These are phyloP conservation scores for Drosophila percnosoma DNA, from an alignment of 2,888 invertebrate genomes.

Conservation along the genomic window DNA sequence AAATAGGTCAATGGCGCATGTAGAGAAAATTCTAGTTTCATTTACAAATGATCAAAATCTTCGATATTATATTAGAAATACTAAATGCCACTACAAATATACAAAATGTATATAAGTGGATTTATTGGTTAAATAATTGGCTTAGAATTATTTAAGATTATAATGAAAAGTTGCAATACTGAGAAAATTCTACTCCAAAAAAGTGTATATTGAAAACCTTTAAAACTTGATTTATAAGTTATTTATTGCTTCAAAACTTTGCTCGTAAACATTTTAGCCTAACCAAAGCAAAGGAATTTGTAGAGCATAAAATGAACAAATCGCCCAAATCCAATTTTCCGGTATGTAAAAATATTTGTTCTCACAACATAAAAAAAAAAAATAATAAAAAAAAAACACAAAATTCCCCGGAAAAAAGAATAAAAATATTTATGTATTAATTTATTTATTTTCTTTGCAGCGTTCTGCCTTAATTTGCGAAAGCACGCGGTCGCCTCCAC, in stretches of 20 bases:
- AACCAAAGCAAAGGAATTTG: constrained; percentile 1
- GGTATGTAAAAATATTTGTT: constrained; percentile 51
- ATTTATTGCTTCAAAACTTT: constrained; percentile 30
- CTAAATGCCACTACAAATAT: neutral
- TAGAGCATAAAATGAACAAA: constrained; percentile 22
- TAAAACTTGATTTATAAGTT: neutral
- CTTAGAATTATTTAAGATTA: neutral
- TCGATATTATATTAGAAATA: neutral
- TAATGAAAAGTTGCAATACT: neutral
- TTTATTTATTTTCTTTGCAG: constrained; percentile 50
- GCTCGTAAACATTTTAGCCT: neutral
- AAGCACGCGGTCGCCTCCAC: constrained; percentile 16
- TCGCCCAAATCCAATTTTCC: constrained; percentile 35
- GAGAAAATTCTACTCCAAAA: neutral
- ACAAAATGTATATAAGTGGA: too few relatives aligned
- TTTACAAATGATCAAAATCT: neutral
- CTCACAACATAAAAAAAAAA: constrained; percentile 11
- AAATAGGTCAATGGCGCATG: too few relatives aligned
- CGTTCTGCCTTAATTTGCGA: constrained; percentile 16
- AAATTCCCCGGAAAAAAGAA: constrained; percentile 43
- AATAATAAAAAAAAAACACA: neutral
- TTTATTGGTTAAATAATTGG: neutral
- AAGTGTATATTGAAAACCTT: neutral
- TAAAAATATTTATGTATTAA: constrained; percentile 60
- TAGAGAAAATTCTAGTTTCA: too few relatives aligned